Evolutionary conservation across 2,888 invertebrate genomes (phyloP).

Genomic region (Drosophila bunnanda): DNA sequence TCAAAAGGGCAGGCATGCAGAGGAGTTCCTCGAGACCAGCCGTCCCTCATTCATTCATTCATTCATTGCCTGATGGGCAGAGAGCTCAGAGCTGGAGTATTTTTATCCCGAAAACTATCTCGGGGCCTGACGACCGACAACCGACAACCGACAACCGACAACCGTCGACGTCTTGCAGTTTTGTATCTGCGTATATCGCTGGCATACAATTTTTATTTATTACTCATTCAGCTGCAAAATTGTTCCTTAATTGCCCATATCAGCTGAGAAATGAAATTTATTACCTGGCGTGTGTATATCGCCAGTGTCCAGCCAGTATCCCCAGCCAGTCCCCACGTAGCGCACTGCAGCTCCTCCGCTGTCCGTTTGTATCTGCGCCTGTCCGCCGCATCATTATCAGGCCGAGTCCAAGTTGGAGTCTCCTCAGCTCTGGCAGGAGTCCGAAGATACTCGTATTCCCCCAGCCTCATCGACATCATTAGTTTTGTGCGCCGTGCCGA

Average conservation of each 20-base stretch:
- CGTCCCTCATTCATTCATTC: conserved; percentile 46
- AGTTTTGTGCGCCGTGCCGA: conserved; percentile 82
- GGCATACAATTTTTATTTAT: conserved; percentile 82
- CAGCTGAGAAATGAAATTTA: conserved; percentile 83
- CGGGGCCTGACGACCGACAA: conserved; percentile 34
- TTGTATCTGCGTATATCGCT: conserved; percentile 81
- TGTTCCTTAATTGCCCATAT: conserved; percentile 84
- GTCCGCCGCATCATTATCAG: conserved; percentile 80
- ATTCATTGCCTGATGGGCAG: conserved; percentile 47
- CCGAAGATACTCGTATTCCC: conserved; percentile 27
- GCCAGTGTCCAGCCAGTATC: conserved; percentile 64
- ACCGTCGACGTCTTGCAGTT: conserved; percentile 75
- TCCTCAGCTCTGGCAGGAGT: conserved; percentile 3
- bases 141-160: conserved; percentile 45
- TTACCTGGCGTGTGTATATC: conserved; percentile 82
- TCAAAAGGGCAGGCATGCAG: conserved; percentile 79
- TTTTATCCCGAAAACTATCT: conserved; percentile 81
- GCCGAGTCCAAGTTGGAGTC: conserved; percentile 46
- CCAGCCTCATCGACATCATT: conserved; percentile 76
- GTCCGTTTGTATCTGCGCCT: conserved; percentile 55
- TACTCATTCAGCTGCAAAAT: conserved; percentile 84
- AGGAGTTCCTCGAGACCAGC: conserved; percentile 20
- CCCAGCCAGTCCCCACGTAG: conserved; percentile 10
- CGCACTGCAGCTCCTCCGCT: conserved; percentile 39
- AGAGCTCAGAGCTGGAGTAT: conserved; percentile 47